Percentiles rank a stretch among this genome's conserved stretches.
phyloP scores from a whole-genome alignment of 1,140 invertebrate genomes.

The Eumeta japonica region DNA sequence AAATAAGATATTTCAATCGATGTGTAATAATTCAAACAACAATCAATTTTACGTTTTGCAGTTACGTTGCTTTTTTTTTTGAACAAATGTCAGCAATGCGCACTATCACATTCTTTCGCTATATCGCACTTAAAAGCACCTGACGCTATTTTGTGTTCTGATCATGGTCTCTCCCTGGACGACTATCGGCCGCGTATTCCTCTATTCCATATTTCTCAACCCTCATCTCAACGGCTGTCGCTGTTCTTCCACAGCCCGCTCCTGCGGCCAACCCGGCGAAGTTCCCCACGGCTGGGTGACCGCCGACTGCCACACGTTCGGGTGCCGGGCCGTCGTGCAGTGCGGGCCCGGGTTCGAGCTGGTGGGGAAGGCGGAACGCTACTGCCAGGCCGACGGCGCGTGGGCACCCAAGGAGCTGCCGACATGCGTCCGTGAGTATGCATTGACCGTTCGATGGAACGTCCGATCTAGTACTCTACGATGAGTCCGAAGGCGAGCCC shows the following conservation, averaged over 20 bases:
- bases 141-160: too few species aligned
- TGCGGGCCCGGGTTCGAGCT: slow-evolving; percentile 92
- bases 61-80: too few species aligned
- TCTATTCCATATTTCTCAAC: too few species aligned
- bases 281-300: slow-evolving; percentile 89
- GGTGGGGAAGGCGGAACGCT: slow-evolving; percentile 77
- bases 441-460: background rate
- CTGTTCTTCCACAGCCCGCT: slow-evolving; percentile 64
- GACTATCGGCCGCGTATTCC: too few species aligned
- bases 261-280: slow-evolving; percentile 83
- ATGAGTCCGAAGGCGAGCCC: background rate
- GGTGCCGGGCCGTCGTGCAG: slow-evolving; percentile 86
- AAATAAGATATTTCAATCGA: too few species aligned
- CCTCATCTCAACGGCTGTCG: too few species aligned
- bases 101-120: too few species aligned
- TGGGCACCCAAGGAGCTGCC: slow-evolving; percentile 89
- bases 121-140: too few species aligned
- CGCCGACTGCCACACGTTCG: slow-evolving; percentile 88
- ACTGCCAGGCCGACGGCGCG: slow-evolving; percentile 82
- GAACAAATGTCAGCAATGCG: too few species aligned
- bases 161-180: too few species aligned
- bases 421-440: slow-evolving; percentile 79
- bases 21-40: too few species aligned
- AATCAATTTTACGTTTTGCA: too few species aligned
- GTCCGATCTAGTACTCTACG: background rate